Conservation (phyloP, 1,140 invertebrate genomes). For the Battus philenor region DNA sequence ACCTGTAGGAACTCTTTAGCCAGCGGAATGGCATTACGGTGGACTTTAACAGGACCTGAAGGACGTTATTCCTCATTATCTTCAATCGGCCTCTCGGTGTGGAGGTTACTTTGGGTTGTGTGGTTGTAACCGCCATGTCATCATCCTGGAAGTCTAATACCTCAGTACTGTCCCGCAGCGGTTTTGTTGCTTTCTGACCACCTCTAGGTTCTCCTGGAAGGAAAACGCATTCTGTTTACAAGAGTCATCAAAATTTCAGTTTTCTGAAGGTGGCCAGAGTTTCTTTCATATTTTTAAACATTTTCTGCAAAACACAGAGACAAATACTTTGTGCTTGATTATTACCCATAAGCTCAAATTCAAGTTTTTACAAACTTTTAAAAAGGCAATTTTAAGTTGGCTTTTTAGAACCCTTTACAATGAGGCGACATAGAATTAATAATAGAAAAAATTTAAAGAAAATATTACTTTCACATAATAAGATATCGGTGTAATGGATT, state of each 20-base stretch:
- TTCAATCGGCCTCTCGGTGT: constrained; percentile 45
- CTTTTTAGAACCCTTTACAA: no score
- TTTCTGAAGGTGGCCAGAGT: constrained; percentile 32
- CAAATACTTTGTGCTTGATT: no score
- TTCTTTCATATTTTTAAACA: no score
- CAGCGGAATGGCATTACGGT: constrained; percentile 64
- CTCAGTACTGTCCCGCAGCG: constrained; percentile 10
- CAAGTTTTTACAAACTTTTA: no score
- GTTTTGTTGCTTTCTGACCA: constrained; percentile 25
- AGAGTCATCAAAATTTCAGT: constrained; percentile 11
- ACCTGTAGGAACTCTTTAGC: constrained; percentile 59
- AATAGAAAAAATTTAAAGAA: no score
- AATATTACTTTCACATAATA: no score
- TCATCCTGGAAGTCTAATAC: constrained; percentile 5
- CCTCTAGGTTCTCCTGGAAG: constrained; percentile 60
- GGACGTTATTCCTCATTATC: constrained; percentile 50
- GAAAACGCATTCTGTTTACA: constrained; percentile 37
- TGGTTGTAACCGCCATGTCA: not conserved
- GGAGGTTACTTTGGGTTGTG: constrained; percentile 19
- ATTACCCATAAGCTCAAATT: no score
- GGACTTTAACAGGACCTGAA: constrained; percentile 50
- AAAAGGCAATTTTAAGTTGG: no score
- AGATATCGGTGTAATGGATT: no score
- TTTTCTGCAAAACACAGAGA: no score
- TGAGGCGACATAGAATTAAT: no score